phyloP scores from a whole-genome alignment of 2,797 vertebrate species.

The Acanthurus leucopareius region DNA sequence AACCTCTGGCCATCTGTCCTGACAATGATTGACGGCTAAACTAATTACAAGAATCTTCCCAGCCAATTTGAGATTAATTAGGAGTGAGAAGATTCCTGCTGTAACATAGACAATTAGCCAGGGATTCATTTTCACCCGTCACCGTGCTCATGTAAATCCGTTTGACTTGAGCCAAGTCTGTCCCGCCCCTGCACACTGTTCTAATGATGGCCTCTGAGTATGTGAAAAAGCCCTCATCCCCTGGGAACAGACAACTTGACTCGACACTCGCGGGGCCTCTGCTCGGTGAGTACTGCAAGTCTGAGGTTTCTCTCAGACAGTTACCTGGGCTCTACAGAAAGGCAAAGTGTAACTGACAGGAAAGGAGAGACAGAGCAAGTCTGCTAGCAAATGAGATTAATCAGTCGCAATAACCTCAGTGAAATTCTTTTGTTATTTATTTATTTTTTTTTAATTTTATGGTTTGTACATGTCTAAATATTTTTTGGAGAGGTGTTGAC shows the following conservation, averaged over 20 bases:
- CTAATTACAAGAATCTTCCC: constrained; percentile 63
- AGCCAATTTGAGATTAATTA: constrained; percentile 62
- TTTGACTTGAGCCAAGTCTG: constrained; percentile 52
- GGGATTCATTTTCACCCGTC: constrained; percentile 52
- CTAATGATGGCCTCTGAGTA: constrained; percentile 67
- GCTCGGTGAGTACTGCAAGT: constrained; percentile 43
- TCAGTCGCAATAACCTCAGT: constrained; percentile 31
- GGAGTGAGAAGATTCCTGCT: constrained; percentile 48
- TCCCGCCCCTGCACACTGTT: constrained; percentile 45
- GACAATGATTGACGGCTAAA: constrained; percentile 69
- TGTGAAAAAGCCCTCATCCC: constrained; percentile 55
- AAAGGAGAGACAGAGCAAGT: constrained; percentile 35
- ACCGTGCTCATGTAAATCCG: constrained; percentile 55
- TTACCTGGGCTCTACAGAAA: constrained; percentile 60
- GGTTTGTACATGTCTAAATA: too few relatives aligned
- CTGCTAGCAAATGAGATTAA: constrained; percentile 30
- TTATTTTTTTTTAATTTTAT: neutral
- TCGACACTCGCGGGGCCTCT: constrained; percentile 30
- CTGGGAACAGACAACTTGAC: constrained; percentile 55
- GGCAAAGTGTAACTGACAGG: constrained; percentile 47
- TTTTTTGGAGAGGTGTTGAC: constrained; percentile 8
- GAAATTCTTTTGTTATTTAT: constrained; percentile 27
- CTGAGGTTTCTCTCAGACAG: constrained; percentile 63
- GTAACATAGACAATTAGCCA: constrained; percentile 54
- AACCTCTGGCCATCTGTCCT: constrained; percentile 33